Evolutionary conservation across 2,113 vertebrate species (phyloP).

Genomic region (Thalassarche chlororhynchos): DNA sequence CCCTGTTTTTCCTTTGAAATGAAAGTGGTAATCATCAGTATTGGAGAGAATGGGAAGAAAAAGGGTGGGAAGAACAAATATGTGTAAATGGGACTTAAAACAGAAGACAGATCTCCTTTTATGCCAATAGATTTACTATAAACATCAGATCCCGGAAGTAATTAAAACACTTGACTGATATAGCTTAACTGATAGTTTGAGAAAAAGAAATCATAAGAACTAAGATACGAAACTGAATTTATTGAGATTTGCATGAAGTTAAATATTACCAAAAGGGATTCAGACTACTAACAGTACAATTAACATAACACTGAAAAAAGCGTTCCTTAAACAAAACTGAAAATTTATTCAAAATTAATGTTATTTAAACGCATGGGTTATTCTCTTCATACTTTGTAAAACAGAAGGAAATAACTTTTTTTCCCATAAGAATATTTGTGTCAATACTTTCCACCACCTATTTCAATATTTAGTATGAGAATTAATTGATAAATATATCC

Average conservation of each 20-base stretch:
- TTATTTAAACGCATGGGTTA: neutral
- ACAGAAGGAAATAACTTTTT: neutral
- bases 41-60: neutral
- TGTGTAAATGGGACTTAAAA: neutral
- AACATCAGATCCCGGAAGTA: neutral
- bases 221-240: neutral
- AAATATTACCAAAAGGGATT: neutral
- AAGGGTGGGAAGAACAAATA: neutral
- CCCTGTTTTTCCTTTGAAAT: neutral
- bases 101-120: neutral
- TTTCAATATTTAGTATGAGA: neutral
- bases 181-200: neutral
- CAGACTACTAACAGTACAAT: neutral
- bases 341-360: neutral
- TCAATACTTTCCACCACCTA: neutral
- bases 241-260: neutral
- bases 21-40: neutral
- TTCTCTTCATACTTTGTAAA: neutral
- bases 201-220: neutral
- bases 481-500: neutral
- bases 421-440: neutral
- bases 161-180: neutral
- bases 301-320: neutral
- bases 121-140: neutral
- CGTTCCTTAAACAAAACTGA: neutral